Percentiles rank a stretch among this genome's conserved stretches.
Conservation (phyloP, 2,888 invertebrate genomes). For the Tiphia femorata region DNA sequence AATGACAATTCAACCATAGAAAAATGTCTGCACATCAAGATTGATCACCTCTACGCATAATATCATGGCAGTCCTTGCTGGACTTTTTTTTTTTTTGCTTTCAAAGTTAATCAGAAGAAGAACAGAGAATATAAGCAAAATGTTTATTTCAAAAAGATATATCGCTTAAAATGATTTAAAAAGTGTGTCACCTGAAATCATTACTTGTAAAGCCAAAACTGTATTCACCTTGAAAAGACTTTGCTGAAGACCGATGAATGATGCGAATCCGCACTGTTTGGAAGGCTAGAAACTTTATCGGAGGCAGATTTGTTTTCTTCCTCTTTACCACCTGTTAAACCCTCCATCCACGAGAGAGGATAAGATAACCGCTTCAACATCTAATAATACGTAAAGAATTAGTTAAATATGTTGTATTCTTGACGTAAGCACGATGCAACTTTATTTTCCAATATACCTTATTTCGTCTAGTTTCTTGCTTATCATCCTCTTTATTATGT, state of each 20-base stretch:
- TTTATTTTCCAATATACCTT: slow-evolving; percentile 71
- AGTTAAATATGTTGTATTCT: too few species aligned
- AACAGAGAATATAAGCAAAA: slow-evolving; percentile 26
- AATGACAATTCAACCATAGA: too few species aligned
- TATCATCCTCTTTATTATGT: slow-evolving; percentile 63
- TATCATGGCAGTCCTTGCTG: too few species aligned
- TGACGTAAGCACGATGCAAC: too few species aligned
- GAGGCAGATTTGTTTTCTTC: slow-evolving; percentile 72
- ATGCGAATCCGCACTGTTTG: slow-evolving; percentile 75
- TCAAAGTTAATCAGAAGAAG: neutral
- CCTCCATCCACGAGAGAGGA: slow-evolving; percentile 93
- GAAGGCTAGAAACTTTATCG: slow-evolving; percentile 73
- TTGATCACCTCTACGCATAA: too few species aligned
- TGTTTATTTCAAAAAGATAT: slow-evolving; percentile 26
- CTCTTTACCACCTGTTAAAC: slow-evolving; percentile 83
- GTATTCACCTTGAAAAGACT: slow-evolving; percentile 87
- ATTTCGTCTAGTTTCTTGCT: slow-evolving; percentile 77
- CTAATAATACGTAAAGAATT: slow-evolving; percentile 67
- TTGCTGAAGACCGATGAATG: slow-evolving; percentile 88
- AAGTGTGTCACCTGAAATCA: slow-evolving; percentile 8
- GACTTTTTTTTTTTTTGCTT: too few species aligned
- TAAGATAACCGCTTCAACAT: slow-evolving; percentile 93
- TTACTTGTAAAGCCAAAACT: slow-evolving; percentile 12
- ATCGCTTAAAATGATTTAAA: slow-evolving; percentile 21
- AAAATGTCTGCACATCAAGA: slow-evolving; percentile 25